A percentile compares a stretch with the other conserved stretches of the same genome.
Conservation (phyloP, 2,888 invertebrate species). For the Sympetrum striolatum region DNA sequence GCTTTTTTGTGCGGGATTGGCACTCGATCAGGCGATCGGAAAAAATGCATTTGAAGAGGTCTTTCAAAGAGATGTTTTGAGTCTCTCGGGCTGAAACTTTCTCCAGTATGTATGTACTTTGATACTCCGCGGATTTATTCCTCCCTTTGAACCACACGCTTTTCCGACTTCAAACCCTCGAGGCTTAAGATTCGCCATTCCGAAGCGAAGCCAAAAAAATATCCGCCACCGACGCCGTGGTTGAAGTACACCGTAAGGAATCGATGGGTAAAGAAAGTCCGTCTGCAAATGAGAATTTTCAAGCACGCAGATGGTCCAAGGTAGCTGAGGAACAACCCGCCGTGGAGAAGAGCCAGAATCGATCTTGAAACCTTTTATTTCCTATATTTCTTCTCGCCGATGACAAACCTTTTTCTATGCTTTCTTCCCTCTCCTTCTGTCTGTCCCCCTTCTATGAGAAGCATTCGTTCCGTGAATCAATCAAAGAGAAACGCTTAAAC, state of each 20-base stretch:
- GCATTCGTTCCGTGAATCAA: no score
- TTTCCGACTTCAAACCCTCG: background rate
- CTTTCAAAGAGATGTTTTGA: background rate
- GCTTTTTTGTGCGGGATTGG: background rate
- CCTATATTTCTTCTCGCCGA: no score
- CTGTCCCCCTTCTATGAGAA: no score
- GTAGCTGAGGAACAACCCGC: background rate
- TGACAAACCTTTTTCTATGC: no score
- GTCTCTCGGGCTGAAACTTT: background rate
- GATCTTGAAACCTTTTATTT: no score
- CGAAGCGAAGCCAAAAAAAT: background rate
- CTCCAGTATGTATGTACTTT: background rate
- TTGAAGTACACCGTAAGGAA: background rate
- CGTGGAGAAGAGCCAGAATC: background rate
- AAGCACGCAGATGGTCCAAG: background rate
- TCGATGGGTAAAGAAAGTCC: no score
- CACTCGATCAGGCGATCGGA: background rate
- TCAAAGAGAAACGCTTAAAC: no score
- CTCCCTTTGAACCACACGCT: background rate
- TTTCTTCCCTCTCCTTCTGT: no score
- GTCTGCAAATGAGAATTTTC: no score
- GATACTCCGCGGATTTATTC: background rate
- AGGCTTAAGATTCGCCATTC: background rate
- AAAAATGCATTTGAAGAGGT: background rate
- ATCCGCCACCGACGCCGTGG: background rate